Evolutionary conservation across 1,140 invertebrate species (phyloP).

Genomic region (Thereuonema tuberculata): DNA sequence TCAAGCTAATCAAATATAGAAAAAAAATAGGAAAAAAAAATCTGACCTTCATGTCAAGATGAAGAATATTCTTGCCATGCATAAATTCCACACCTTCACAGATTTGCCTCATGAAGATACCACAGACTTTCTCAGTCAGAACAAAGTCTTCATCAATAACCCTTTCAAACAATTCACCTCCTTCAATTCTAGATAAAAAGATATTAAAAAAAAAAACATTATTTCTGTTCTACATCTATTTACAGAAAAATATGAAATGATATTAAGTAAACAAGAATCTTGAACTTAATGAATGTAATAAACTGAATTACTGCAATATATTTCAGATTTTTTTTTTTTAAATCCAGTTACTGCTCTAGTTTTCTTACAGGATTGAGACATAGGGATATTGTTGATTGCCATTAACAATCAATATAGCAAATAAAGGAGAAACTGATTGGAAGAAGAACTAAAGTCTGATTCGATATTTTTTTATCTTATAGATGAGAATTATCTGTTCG

Average conservation of each 20-base stretch:
- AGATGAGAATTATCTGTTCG: no score
- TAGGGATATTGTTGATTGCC: no score
- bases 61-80: slow-evolving; percentile 82
- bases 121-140: slow-evolving; percentile 85
- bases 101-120: slow-evolving; percentile 92
- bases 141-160: slow-evolving; percentile 97
- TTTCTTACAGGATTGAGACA: not conserved
- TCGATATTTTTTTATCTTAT: no score
- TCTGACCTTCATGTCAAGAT: slow-evolving; percentile 95
- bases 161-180: slow-evolving; percentile 93
- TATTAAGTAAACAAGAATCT: not conserved
- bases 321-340: not conserved
- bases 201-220: slow-evolving; percentile 9
- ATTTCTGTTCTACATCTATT: not conserved
- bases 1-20: no score
- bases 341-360: not conserved
- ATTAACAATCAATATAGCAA: no score
- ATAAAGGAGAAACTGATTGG: no score
- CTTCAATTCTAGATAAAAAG: slow-evolving; percentile 59
- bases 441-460: no score
- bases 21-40: no score
- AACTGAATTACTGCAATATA: not conserved
- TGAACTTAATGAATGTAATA: not conserved
- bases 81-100: slow-evolving; percentile 94
- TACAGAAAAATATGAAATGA: slow-evolving; percentile 11